Conservation (phyloP, 2,888 invertebrate genomes). For the Ornithoptera alexandrae region DNA sequence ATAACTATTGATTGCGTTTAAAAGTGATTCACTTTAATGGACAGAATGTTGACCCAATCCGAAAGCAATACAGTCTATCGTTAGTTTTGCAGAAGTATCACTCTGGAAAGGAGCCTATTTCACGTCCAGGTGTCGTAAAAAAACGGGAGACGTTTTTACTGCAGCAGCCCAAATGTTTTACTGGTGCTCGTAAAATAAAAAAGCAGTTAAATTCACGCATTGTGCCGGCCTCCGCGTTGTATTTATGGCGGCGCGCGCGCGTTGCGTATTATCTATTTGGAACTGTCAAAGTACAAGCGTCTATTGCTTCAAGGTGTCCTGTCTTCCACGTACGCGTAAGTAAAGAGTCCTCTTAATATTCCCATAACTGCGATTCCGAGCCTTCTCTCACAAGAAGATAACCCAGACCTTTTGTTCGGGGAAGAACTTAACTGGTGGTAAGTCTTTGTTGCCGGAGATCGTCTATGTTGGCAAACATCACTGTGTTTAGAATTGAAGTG, state of each 20-base stretch:
- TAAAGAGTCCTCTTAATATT: too few species aligned
- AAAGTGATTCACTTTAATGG: too few species aligned
- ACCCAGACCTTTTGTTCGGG: too few species aligned
- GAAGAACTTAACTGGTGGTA: too few species aligned
- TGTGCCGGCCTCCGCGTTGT: constrained; percentile 56
- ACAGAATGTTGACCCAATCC: neutral
- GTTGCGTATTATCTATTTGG: constrained; percentile 35
- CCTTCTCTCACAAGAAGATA: too few species aligned
- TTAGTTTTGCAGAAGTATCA: constrained; percentile 54
- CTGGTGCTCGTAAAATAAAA: constrained; percentile 71
- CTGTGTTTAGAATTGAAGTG: too few species aligned
- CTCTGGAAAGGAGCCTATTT: constrained; percentile 55
- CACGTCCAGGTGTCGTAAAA: constrained; percentile 66
- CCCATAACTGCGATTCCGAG: too few species aligned
- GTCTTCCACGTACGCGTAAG: too few species aligned
- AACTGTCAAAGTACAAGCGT: constrained; percentile 24
- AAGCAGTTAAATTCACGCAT: constrained; percentile 70
- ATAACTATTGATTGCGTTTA: too few species aligned
- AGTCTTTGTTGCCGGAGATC: too few species aligned
- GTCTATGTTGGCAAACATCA: too few species aligned
- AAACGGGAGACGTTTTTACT: constrained; percentile 67
- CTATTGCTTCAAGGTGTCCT: constrained; percentile 18
- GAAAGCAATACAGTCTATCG: constrained; percentile 37
- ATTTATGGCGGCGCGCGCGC: constrained; percentile 53
- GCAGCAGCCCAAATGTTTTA: constrained; percentile 69